These are phyloP conservation scores for Arnoldichthys spilopterus DNA, from an alignment of 2,797 vertebrate species.

Conservation along the genomic window DNA sequence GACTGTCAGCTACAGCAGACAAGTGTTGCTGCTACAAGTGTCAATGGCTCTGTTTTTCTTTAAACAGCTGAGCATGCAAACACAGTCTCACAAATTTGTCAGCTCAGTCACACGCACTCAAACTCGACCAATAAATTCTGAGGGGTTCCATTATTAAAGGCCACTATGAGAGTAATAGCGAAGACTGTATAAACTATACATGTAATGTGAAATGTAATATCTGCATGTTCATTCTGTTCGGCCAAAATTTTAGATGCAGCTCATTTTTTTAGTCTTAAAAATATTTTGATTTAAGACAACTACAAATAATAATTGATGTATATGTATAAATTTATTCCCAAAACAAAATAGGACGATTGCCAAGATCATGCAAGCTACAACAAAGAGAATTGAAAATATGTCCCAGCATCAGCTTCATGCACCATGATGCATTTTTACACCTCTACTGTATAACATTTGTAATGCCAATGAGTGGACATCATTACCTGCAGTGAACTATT, in stretches of 20 bases:
- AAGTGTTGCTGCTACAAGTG: slow-evolving; percentile 25
- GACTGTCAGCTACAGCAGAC: background rate
- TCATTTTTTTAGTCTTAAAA: background rate
- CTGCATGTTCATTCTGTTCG: background rate
- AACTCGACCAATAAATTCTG: background rate
- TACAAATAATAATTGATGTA: too few species aligned
- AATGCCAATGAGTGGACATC: background rate
- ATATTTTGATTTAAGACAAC: too few species aligned
- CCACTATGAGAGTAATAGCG: background rate
- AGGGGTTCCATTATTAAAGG: background rate
- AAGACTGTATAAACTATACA: background rate
- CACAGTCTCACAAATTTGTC: background rate
- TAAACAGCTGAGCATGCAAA: slow-evolving; percentile 22
- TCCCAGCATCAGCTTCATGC: too few species aligned
- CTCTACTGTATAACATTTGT: background rate
- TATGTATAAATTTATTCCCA: too few species aligned
- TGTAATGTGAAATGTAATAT: background rate
- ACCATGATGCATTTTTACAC: too few species aligned
- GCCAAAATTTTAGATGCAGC: background rate
- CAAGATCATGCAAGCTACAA: too few species aligned
- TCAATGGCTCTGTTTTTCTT: background rate
- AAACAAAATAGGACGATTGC: too few species aligned
- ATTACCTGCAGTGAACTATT: slow-evolving; percentile 95
- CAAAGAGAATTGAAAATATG: too few species aligned
- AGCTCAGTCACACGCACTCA: background rate